Evolutionary conservation across 2,113 vertebrate species (phyloP), one percentile per base, ranked within the genome.

Genomic region (Pseudopipra pipra): DNA sequence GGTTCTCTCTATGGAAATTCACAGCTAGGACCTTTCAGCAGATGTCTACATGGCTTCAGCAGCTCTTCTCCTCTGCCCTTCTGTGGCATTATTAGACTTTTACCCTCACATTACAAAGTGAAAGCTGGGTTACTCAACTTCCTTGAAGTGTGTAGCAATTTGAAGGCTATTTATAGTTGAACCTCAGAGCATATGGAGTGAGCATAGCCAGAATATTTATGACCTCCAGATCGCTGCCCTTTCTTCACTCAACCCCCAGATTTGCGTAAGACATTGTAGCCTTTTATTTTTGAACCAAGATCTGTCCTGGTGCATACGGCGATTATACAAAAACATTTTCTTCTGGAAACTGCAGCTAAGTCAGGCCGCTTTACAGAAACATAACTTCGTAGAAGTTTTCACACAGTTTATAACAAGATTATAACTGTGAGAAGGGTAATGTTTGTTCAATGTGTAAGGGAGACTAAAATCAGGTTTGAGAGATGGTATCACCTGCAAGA

Each of bases 11-110:
- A 25, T 95, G 87, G 91, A 94, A 93, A 90, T 82, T 96, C 96
- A 93, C 96, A 91, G 94, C 93, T 87, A 95, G 95, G 84, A 93
- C 85, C 73, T 96, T 96, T 96, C 92, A 95, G 95, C 95, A 97
- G 96, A 95, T 97, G 96, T 92, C 91, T 96, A 68, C 72, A 41
- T 87, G 93, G 72, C 91, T 95, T 89, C 79, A 91, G 91, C 66
- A 90, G 82, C 90, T 96, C 87, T 95, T 95, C 93, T 75, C 75
- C 84, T 77, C 72, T 92, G 95, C 73, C 93, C 93, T 97, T 95
- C 87, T 94, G 94, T 87, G 87, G 65, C 87, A 95, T 96, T 92
- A 92, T 96, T 93, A 93, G 92, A 93, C 89, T 92, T 97, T 89
- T 75, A 80, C 88, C 79, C 95, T 97, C 66, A 49, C 70, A 87